Base-by-base conservation (phyloP, 1,140 invertebrate species). In the Drosophila saltans region DNA sequence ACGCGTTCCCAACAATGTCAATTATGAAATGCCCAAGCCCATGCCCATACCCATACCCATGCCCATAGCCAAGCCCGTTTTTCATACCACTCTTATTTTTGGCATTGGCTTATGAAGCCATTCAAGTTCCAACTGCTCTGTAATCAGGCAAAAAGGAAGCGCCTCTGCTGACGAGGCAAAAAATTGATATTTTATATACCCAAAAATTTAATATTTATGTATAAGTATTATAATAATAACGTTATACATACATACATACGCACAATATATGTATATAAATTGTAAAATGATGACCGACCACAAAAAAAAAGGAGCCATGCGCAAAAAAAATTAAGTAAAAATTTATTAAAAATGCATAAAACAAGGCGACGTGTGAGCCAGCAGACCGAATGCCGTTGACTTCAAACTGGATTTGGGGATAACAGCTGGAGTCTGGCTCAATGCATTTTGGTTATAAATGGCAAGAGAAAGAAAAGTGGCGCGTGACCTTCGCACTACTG, bases 401-500 rank as follows among this genome's bases (percentile, higher is more conserved):
- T 69, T 41, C 28, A 79, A 86, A 88, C 83, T 86, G 82, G 83
- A 88, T 74, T 39, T 76, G 65, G 45, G 41, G 33, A 30, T 5
- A 57, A 75, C 69, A 76, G 80, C 72, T 75, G 80, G 57, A 66
- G 74, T 55, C 70, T 43, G 70, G 43, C 7, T 8, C 21, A 9
- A 21, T 67, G 59, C 45, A 72, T 62, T 16, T 16, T 16, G 16
- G 16, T 16, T 56, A 62, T 66, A 33, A 67, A 33, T 72, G 48
- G 75, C 64, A 78, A 56, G 69, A 83, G 78, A 89, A 78, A 86
- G 84, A 80, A 81, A 81, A 84, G 86, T 70, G 80, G 80, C 70
- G 84, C 68, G 78, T 74, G 90, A 91, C 90, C 90, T 91, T 91
- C 90, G 83, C 82, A 91, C 82, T 88, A 86, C 74, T 75, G 67